Evolutionary conservation across 2,888 invertebrate genomes (phyloP), one percentile per base, ranked within the genome.

Genomic region (Cephus sareptanus): DNA sequence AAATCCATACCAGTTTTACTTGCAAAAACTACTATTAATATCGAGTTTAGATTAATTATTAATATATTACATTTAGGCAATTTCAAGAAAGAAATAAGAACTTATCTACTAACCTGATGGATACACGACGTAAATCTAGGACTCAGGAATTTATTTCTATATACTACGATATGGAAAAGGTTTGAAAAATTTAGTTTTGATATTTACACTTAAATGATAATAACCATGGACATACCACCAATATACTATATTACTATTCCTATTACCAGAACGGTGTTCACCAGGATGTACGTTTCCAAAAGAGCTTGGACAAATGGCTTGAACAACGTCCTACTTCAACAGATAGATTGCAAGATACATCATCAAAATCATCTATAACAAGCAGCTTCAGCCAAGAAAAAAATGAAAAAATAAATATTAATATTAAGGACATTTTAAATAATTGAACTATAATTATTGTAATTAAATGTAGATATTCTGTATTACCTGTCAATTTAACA

Each of bases 21-120:
- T 71, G 30, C 3, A 71, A 33, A 6, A 13, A 73, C 23, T 40
- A 73, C 12, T 69, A 85, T 9, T 40, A 40, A 37, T 37, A 80
- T 75, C 13, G 73, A 76, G 70, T 76, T 75, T 33, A 11, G 34
- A 74, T 56, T 35, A 40, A 76, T n/a, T 31, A 40, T 79, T 80
- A 12, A 77, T 75, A 69, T 74, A 37, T 37, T 81, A 79, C 84
- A 92, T 93, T 68, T 91, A 96, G 96, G 31, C 93, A 94, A 91
- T 95, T 95, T 85, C 95, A 96, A 82, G 93, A 94, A 79, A 92
- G 93, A 74, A 92, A 94, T 33, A 94, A 93, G 82, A 93, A 93
- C 35, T 88, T 93, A 75, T 94, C 94, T 70, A 91, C 93, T 3
- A 94, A 94, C 85, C 91, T 96, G 86, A 89, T 92, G 0, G 94